Evolutionary conservation across 2,888 invertebrate genomes (phyloP).

Genomic region (Cryptocheilus praepositus): DNA sequence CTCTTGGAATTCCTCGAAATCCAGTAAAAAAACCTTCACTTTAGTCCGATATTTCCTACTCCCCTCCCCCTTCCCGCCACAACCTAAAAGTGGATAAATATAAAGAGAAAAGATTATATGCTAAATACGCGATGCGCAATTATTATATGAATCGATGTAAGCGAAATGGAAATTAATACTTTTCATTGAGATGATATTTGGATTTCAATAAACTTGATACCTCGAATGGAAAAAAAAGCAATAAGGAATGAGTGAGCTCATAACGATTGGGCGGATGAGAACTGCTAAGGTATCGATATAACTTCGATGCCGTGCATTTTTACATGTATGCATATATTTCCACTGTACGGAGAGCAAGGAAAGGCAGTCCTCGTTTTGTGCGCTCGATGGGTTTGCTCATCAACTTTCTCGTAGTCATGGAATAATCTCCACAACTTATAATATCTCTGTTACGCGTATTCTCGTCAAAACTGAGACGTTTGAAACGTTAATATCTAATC

Average conservation of each 20-base stretch:
- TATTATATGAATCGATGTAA: slow-evolving; percentile 72
- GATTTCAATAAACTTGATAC: slow-evolving; percentile 74
- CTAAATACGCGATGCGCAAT: slow-evolving; percentile 66
- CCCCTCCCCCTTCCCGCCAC: slow-evolving; percentile 29
- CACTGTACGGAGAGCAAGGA: no score
- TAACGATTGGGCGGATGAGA: neutral
- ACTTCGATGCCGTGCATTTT: slow-evolving; percentile 26
- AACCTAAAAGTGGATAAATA: slow-evolving; percentile 45
- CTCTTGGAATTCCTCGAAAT: neutral
- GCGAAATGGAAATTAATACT: slow-evolving; percentile 69
- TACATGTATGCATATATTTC: no score
- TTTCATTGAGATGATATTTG: slow-evolving; percentile 70
- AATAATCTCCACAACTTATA: no score
- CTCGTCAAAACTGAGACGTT: no score
- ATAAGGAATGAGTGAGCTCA: neutral
- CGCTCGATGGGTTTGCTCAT: no score
- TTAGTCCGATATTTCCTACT: slow-evolving; percentile 2
- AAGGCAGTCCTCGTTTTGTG: no score
- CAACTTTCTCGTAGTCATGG: no score
- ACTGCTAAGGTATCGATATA: neutral
- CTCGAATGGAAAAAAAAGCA: slow-evolving; percentile 69
- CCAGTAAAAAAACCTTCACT: slow-evolving; percentile 17
- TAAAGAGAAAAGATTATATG: slow-evolving; percentile 55
- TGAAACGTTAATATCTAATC: no score
- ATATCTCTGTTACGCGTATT: no score